A percentile compares a stretch with the other conserved stretches of the same genome.
Evolutionary conservation across 1,140 invertebrate genomes (phyloP).

Genomic region (Lepidotrigona ventralis): DNA sequence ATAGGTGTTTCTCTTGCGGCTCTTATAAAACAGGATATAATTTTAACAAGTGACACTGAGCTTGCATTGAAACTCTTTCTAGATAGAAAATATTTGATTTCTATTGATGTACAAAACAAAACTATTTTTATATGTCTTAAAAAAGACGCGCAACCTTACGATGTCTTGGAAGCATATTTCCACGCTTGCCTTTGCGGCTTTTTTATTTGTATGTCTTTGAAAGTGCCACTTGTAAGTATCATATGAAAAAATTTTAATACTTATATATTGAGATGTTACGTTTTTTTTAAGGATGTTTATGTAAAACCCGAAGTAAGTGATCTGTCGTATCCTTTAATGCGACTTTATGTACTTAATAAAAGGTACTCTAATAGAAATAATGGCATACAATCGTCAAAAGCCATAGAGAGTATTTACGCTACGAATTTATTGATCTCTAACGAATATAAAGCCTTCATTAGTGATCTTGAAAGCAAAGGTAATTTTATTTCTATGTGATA

Average conservation of each 20-base stretch:
- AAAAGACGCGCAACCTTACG: slow-evolving; percentile 72
- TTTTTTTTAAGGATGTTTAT: slow-evolving; percentile 41
- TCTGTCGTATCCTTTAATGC: slow-evolving; percentile 59
- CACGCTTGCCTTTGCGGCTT: slow-evolving; percentile 79
- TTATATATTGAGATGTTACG: neutral
- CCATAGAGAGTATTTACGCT: slow-evolving; percentile 51
- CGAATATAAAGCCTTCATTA: slow-evolving; percentile 79
- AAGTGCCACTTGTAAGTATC: slow-evolving; percentile 54
- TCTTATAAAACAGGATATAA: slow-evolving; percentile 72
- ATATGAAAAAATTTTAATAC: neutral
- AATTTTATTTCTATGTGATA: slow-evolving; percentile 27
- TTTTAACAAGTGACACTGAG: slow-evolving; percentile 69
- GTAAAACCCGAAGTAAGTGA: slow-evolving; percentile 43
- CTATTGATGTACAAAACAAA: slow-evolving; percentile 74
- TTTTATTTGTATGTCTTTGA: slow-evolving; percentile 51
- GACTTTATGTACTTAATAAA: slow-evolving; percentile 54
- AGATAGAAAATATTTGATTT: slow-evolving; percentile 78
- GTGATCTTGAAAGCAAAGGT: slow-evolving; percentile 73
- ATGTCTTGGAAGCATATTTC: slow-evolving; percentile 81
- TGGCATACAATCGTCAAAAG: slow-evolving; percentile 22
- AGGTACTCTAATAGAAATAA: slow-evolving; percentile 59
- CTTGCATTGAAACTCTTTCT: slow-evolving; percentile 73
- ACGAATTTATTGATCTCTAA: slow-evolving; percentile 56
- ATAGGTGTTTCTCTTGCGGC: slow-evolving; percentile 81
- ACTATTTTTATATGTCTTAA: slow-evolving; percentile 79